phyloP scores from a whole-genome alignment of 2,113 vertebrate species.

The Cyphomyrus discorhynchus region DNA sequence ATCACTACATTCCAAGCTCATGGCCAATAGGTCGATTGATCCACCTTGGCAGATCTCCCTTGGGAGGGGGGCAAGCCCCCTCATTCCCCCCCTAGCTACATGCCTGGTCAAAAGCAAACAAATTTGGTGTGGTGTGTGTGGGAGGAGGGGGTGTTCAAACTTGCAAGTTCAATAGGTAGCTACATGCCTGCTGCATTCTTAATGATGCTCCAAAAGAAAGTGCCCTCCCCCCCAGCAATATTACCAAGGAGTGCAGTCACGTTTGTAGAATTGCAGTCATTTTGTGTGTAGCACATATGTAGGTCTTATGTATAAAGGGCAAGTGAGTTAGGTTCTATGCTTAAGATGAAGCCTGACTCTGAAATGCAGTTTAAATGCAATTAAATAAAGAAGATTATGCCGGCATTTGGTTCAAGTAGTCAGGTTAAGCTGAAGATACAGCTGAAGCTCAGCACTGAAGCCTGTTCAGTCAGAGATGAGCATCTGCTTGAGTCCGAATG shows the following conservation, averaged over 20 bases:
- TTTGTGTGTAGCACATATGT: neutral
- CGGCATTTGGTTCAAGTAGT: neutral
- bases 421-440: neutral
- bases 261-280: neutral
- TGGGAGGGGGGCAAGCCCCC: too few species aligned
- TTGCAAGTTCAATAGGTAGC: neutral
- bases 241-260: neutral
- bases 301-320: neutral
- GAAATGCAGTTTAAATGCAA: neutral
- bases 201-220: neutral
- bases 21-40: neutral
- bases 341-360: neutral
- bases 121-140: too few species aligned
- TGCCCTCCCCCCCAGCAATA: neutral
- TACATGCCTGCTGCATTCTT: neutral
- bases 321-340: neutral
- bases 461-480: neutral
- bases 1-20: neutral
- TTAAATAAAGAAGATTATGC: neutral
- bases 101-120: too few species aligned
- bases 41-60: neutral
- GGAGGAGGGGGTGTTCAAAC: neutral
- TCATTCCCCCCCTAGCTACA: too few species aligned
- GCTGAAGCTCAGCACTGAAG: neutral
- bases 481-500: neutral